Evolutionary conservation across 2,888 invertebrate species (phyloP), one percentile per base, ranked within the genome.

Genomic region (Carterocephalus palaemon): DNA sequence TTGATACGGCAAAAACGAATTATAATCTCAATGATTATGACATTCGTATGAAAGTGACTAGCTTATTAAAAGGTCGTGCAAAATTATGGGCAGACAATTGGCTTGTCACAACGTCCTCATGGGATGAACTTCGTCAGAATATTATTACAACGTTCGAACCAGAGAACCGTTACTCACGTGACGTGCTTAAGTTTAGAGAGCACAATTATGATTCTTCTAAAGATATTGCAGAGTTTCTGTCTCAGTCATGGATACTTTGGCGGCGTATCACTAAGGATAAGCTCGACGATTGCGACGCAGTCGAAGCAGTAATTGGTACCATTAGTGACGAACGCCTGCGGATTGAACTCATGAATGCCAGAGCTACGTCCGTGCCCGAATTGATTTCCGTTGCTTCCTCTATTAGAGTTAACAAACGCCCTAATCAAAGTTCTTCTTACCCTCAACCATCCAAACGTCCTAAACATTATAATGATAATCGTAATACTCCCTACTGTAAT

Each of bases 261-360:
- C 46, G 43, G 24, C 47, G 61, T 22, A 29, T 64, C 0, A 60
- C 60, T 2, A 61, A 52, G 16, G 57, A 59, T 32, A 59, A 59
- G 31, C 38, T 62, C 2, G 19, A 28, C 1, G 46, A 56, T 26
- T 48, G 46, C 12, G 47, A 57, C 8, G 55, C 57, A 1, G 60
- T 63, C 1, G 60, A 61, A 28, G 59, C 60, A 1, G 60, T 64
- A 2, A 62, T 64, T 12, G 62, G 62, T 7, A 49, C 52, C 9
- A 31, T 62, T 4, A 39, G 4, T 4, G 62, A 66, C 31, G 61
- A 57, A 7, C 53, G 57, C 0, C 31, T 65, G 1, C 34, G 60
- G 2, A 59, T 48, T 2, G 51, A 51, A 17, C 10, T 51, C 7
- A 17, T 51, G 26, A 51, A 48, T 24, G 40, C 33, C 2, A 33